phyloP scores from a whole-genome alignment of 2,888 invertebrate genomes.

The Tipula vernalis region DNA sequence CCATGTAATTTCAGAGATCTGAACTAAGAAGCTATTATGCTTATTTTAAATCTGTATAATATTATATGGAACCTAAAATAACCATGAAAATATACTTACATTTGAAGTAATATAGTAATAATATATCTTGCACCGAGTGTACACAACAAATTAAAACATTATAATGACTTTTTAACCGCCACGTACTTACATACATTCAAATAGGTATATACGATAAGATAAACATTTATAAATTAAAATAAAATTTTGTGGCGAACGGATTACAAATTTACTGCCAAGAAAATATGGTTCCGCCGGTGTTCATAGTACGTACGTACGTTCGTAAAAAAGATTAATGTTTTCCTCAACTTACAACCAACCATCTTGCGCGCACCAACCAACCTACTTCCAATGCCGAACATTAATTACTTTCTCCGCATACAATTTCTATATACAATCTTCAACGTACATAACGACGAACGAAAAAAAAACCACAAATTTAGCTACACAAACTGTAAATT shows the following conservation, averaged over 20 bases:
- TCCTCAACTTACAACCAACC: neutral
- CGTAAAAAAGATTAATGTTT: neutral
- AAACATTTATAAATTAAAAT: neutral
- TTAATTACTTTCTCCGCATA: neutral
- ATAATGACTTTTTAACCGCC: neutral
- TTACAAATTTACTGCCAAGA: neutral
- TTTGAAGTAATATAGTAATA: no score
- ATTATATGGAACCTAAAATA: no score
- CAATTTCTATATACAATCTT: neutral
- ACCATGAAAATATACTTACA: no score
- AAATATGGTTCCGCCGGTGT: neutral
- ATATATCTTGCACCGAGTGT: neutral
- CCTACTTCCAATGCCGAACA: neutral
- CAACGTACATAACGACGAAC: neutral
- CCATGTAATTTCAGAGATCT: no score
- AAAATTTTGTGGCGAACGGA: neutral
- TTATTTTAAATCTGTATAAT: no score
- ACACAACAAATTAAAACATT: neutral
- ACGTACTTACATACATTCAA: neutral
- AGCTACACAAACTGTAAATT: neutral
- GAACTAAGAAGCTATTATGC: no score
- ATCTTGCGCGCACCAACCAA: neutral
- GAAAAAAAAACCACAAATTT: neutral
- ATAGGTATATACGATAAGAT: neutral
- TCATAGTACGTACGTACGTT: no score